phyloP scores from a whole-genome alignment of 2,888 invertebrate genomes.

The Lasioglossum figueresi region DNA sequence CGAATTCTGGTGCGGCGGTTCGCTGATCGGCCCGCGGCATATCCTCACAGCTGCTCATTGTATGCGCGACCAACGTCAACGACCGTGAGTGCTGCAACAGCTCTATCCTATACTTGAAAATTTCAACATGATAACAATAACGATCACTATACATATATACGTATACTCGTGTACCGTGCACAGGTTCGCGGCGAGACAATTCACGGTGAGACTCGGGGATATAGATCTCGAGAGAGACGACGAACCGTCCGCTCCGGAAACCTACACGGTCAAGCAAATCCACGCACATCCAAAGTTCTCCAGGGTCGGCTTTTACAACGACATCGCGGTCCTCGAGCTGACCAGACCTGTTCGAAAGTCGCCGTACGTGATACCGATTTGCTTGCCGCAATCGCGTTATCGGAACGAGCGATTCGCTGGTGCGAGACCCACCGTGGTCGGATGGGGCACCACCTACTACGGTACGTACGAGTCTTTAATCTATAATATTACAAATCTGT shows the following conservation, averaged over 20 bases:
- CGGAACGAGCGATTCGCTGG: conserved; percentile 89
- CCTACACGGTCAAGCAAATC: conserved; percentile 91
- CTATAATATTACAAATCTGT: not conserved
- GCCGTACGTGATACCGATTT: conserved; percentile 94
- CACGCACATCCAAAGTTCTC: conserved; percentile 94
- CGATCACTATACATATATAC: too few species aligned
- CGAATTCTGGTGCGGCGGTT: conserved; percentile 98
- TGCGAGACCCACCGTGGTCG: conserved; percentile 93
- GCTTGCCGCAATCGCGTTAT: conserved; percentile 89
- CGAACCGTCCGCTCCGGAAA: conserved; percentile 93
- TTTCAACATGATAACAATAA: not conserved
- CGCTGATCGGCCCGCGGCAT: conserved; percentile 91
- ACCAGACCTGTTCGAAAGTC: conserved; percentile 90
- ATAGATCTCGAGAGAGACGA: conserved; percentile 93
- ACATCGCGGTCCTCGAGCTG: conserved; percentile 93
- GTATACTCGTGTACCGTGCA: not conserved
- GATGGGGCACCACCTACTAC: conserved; percentile 96
- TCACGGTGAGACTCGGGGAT: conserved; percentile 95
- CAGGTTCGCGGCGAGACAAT: conserved; percentile 94
- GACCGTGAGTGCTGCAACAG: conserved; percentile 88
- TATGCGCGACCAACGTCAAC: conserved; percentile 94
- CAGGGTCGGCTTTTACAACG: conserved; percentile 96
- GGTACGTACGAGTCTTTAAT: conserved; percentile 83
- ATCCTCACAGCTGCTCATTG: conserved; percentile 97
- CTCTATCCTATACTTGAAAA: not conserved